A percentile compares a stretch with the other conserved stretches of the same genome.
These are phyloP conservation scores for Heloderma charlesbogerti DNA, from an alignment of 2,113 vertebrate species.

Conservation along the genomic window DNA sequence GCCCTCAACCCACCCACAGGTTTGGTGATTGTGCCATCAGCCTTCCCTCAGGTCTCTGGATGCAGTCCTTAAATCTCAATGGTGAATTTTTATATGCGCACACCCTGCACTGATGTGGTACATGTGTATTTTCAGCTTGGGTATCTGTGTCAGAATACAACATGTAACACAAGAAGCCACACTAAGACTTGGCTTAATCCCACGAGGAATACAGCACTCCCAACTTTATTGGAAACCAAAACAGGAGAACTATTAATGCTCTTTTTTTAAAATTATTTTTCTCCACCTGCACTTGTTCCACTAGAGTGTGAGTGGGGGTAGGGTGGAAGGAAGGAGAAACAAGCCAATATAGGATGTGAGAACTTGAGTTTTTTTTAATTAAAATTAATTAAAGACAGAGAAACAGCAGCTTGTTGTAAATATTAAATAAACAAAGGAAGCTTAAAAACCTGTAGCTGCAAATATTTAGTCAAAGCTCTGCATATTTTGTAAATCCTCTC, in stretches of 20 bases:
- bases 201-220: not conserved
- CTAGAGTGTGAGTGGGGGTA: not conserved
- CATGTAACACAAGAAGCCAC: not conserved
- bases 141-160: not conserved
- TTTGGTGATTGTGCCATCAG: too few relatives aligned
- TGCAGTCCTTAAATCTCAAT: too few relatives aligned
- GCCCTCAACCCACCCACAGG: too few relatives aligned
- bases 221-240: not conserved
- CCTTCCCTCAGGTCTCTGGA: too few relatives aligned
- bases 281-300: not conserved
- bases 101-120: not conserved
- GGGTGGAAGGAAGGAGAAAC: not conserved
- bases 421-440: slow-evolving; percentile 34
- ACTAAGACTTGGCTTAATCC: not conserved
- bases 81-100: not conserved
- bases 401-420: not conserved
- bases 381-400: not conserved
- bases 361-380: not conserved
- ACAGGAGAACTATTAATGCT: not conserved
- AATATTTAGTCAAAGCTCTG: slow-evolving; percentile 39
- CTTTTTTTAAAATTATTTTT: not conserved
- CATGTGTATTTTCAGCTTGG: not conserved
- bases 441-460: slow-evolving; percentile 7
- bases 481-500: slow-evolving; percentile 64
- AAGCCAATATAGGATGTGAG: not conserved